Evolutionary conservation across 2,797 vertebrate genomes (phyloP).

Genomic region (Lithobates sylvaticus): DNA sequence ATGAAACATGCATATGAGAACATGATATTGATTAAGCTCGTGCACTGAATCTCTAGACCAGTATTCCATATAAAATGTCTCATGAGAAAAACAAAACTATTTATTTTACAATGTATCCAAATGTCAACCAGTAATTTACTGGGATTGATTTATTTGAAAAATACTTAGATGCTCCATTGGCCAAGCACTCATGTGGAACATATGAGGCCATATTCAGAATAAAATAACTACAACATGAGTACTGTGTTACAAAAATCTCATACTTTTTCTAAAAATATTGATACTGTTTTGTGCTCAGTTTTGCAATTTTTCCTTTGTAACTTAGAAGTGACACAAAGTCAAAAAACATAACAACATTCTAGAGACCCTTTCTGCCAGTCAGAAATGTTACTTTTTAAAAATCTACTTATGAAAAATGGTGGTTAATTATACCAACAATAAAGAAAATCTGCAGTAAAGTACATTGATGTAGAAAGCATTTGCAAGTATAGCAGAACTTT

Average conservation of each 20-base stretch:
- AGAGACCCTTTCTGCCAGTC: background rate
- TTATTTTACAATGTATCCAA: conserved; percentile 53
- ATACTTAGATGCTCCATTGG: conserved; percentile 39
- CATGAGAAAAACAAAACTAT: conserved; percentile 51
- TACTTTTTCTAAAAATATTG: conserved; percentile 17
- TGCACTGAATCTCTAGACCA: conserved; percentile 17
- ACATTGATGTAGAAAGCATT: background rate
- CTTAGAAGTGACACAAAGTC: conserved; percentile 36
- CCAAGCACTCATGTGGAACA: conserved; percentile 45
- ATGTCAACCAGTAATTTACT: conserved; percentile 59
- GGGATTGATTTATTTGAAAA: conserved; percentile 48
- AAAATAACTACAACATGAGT: conserved; percentile 9
- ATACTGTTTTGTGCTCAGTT: background rate
- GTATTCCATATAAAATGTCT: conserved; percentile 36
- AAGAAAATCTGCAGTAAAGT: background rate
- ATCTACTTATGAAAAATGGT: background rate
- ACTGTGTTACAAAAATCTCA: background rate
- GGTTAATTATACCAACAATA: background rate
- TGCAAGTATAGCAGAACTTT: too few species aligned
- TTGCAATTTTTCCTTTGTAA: conserved; percentile 7
- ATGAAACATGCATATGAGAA: conserved; percentile 8
- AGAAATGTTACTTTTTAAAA: background rate
- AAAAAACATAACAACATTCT: conserved; percentile 17
- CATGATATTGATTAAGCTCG: conserved; percentile 50
- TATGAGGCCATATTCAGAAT: conserved; percentile 8